phyloP scores from a whole-genome alignment of 64 coral and sea anemone genomes.

The Trachythela sp. region DNA sequence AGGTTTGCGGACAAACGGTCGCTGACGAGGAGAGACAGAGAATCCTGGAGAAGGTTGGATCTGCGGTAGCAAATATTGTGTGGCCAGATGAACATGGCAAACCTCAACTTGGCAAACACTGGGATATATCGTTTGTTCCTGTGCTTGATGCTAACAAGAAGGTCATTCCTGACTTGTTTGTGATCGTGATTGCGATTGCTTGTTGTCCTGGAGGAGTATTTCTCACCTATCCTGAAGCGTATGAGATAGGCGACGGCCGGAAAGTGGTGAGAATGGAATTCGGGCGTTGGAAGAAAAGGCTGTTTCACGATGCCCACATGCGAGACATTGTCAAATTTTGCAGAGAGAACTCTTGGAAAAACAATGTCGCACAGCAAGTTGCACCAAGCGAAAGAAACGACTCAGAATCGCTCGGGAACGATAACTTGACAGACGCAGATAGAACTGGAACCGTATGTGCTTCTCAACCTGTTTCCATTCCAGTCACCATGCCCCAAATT shows the following conservation, averaged over 20 bases:
- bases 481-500: neutral
- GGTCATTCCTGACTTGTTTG: conserved; percentile 25
- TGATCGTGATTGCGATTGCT: conserved; percentile 25
- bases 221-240: conserved; percentile 7
- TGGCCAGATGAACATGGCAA: conserved; percentile 37
- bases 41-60: conserved; percentile 19
- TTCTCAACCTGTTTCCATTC: neutral
- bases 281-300: conserved; percentile 31
- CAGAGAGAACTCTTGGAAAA: conserved; percentile 21
- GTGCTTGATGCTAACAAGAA: neutral
- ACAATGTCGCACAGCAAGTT: neutral
- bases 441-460: neutral
- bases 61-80: conserved; percentile 35
- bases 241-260: neutral
- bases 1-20: conserved; percentile 23
- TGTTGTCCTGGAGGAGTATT: conserved; percentile 33
- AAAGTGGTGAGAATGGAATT: conserved; percentile 26
- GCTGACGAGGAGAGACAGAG: conserved; percentile 7
- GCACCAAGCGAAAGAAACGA: neutral
- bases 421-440: neutral
- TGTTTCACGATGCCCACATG: conserved; percentile 40
- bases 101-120: conserved; percentile 27
- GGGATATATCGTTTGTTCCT: conserved; percentile 44
- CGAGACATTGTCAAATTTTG: conserved; percentile 30
- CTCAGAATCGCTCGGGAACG: neutral